Evolutionary conservation across 1,140 invertebrate species (phyloP).

Genomic region (Macrobrachium rosenbergii): DNA sequence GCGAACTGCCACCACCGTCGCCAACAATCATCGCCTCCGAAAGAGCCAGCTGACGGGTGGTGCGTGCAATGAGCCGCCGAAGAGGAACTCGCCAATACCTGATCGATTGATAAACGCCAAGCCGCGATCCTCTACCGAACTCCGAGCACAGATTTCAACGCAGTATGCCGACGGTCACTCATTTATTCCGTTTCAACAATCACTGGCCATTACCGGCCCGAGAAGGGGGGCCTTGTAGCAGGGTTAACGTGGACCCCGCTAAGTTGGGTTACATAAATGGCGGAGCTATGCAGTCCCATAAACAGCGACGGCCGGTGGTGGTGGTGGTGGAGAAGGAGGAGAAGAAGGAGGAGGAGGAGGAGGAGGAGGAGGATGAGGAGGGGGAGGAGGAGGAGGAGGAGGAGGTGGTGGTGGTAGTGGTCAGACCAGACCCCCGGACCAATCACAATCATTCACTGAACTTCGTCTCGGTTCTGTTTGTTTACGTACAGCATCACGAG

Average conservation of each 20-base stretch:
- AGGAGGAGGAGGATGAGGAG: not conserved
- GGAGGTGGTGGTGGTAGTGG: slow-evolving; percentile 40
- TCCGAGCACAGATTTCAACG: not conserved
- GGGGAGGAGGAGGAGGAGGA: not conserved
- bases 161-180: not conserved
- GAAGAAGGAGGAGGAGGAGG: not conserved
- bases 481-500: slow-evolving; percentile 7
- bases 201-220: slow-evolving; percentile 18
- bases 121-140: not conserved
- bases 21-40: slow-evolving; percentile 43
- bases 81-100: slow-evolving; percentile 54
- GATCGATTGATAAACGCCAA: slow-evolving; percentile 29
- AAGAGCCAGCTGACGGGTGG: slow-evolving; percentile 52
- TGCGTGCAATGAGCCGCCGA: slow-evolving; percentile 41
- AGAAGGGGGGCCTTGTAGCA: slow-evolving; percentile 29
- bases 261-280: slow-evolving; percentile 63
- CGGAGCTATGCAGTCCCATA: slow-evolving; percentile 63
- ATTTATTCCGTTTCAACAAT: not conserved
- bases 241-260: slow-evolving; percentile 55
- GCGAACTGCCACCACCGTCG: slow-evolving; percentile 55
- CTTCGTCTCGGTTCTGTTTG: slow-evolving; percentile 53
- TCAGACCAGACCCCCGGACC: slow-evolving; percentile 54
- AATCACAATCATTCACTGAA: slow-evolving; percentile 28
- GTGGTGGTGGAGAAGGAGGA: slow-evolving; percentile 23
- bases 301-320: slow-evolving; percentile 54